Conservation (phyloP, 2,113 vertebrate species). For the Gobius niger region DNA sequence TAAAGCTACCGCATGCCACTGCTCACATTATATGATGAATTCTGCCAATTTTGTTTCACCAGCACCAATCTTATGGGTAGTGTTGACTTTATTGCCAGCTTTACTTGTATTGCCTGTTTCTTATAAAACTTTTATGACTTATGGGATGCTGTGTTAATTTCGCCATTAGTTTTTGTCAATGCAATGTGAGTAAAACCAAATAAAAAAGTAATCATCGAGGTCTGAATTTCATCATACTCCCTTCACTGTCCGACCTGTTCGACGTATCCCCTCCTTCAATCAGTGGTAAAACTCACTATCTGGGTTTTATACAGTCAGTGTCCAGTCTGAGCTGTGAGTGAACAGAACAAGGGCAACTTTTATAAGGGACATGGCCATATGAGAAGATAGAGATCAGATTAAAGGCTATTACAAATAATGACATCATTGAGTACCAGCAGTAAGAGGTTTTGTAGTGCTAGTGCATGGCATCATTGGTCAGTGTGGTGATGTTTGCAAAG, state of each 20-base stretch:
- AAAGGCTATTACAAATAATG: not conserved
- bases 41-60: conserved; percentile 68
- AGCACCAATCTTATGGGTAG: conserved; percentile 54
- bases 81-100: not conserved
- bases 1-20: conserved; percentile 52
- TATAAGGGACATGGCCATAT: conserved; percentile 29
- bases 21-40: conserved; percentile 68
- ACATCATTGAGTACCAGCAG: not conserved
- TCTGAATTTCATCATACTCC: conserved; percentile 12
- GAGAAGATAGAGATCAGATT: conserved; percentile 1
- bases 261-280: conserved; percentile 41
- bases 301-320: conserved; percentile 53
- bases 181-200: no score
- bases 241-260: conserved; percentile 53
- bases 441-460: not conserved
- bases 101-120: not conserved
- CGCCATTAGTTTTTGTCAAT: no score
- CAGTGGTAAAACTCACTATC: conserved; percentile 43
- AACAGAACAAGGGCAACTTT: conserved; percentile 30
- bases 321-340: conserved; percentile 37
- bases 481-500: not conserved
- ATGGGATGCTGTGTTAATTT: no score
- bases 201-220: no score
- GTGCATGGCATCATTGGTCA: not conserved
- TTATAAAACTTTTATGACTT: not conserved